Percentiles rank a stretch among this genome's conserved stretches.
phyloP scores from a whole-genome alignment of 2,888 invertebrate species.

The Galerucella nymphaeae region DNA sequence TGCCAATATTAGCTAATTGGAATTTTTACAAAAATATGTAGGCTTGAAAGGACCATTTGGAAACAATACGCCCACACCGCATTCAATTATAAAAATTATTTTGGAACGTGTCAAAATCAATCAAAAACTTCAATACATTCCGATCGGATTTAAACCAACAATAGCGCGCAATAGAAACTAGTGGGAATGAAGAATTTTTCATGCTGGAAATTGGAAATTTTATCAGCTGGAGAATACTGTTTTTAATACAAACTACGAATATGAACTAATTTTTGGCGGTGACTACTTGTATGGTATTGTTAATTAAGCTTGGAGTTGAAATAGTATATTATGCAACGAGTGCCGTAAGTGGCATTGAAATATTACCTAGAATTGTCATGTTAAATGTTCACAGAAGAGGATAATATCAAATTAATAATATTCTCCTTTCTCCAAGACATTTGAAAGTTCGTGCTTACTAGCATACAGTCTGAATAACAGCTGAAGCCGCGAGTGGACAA shows the following conservation, averaged over 20 bases:
- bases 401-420: too few relatives aligned
- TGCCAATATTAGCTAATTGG: background rate
- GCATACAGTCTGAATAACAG: too few relatives aligned
- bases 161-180: constrained; percentile 4
- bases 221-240: constrained; percentile 15
- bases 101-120: background rate
- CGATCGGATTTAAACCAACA: background rate
- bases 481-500: too few relatives aligned
- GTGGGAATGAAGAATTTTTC: constrained; percentile 18
- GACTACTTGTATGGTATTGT: background rate
- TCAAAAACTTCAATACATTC: background rate
- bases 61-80: background rate
- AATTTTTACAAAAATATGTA: background rate
- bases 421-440: too few relatives aligned
- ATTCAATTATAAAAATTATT: constrained; percentile 2
- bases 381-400: too few relatives aligned
- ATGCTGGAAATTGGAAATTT: constrained; percentile 33
- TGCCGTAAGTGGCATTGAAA: too few relatives aligned
- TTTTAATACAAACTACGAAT: constrained; percentile 26
- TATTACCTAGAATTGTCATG: too few relatives aligned
- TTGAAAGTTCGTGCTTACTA: too few relatives aligned
- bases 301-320: too few relatives aligned
- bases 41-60: background rate
- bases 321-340: too few relatives aligned
- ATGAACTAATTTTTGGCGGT: constrained; percentile 19